Evolutionary conservation across 2,797 vertebrate species (phyloP).

Genomic region (Gouania willdenowi): DNA sequence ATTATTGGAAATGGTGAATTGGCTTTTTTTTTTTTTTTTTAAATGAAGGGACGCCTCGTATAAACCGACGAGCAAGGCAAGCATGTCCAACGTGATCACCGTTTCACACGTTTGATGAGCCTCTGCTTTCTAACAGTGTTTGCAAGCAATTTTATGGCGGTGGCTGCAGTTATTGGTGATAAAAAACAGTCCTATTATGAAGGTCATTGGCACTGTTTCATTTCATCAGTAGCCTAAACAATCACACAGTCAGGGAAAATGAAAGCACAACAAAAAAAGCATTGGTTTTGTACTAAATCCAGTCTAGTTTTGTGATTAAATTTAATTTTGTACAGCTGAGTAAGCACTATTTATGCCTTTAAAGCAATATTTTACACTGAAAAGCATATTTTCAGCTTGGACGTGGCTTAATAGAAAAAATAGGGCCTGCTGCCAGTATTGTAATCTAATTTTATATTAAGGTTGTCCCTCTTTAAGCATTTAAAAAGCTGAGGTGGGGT

Average conservation of each 20-base stretch:
- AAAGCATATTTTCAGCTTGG: slow-evolving; percentile 7
- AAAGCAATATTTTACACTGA: slow-evolving; percentile 38
- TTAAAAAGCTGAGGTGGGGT: too few species aligned
- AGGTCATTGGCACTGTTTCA: slow-evolving; percentile 22
- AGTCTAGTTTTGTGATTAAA: too few species aligned
- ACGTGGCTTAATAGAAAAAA: slow-evolving; percentile 6
- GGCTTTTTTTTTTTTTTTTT: too few species aligned
- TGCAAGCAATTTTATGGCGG: slow-evolving; percentile 49
- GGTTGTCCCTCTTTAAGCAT: too few species aligned
- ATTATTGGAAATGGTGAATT: too few species aligned
- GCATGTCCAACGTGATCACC: slow-evolving; percentile 40
- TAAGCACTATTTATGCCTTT: too few species aligned
- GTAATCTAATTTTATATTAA: too few species aligned
- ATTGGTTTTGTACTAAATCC: slow-evolving; percentile 53
- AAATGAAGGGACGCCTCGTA: slow-evolving; percentile 38
- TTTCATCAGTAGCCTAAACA: too few species aligned
- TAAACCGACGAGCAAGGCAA: slow-evolving; percentile 46
- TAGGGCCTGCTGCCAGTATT: too few species aligned
- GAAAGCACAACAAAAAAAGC: too few species aligned
- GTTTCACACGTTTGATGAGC: slow-evolving; percentile 53
- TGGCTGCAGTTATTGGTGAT: slow-evolving; percentile 29
- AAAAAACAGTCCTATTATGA: slow-evolving; percentile 45
- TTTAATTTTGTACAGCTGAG: slow-evolving; percentile 60
- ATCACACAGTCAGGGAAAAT: too few species aligned
- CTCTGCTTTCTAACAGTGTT: slow-evolving; percentile 21